These are phyloP conservation scores for Philypnodon macrostomus DNA, from an alignment of 2,797 vertebrate species.

Conservation along the genomic window DNA sequence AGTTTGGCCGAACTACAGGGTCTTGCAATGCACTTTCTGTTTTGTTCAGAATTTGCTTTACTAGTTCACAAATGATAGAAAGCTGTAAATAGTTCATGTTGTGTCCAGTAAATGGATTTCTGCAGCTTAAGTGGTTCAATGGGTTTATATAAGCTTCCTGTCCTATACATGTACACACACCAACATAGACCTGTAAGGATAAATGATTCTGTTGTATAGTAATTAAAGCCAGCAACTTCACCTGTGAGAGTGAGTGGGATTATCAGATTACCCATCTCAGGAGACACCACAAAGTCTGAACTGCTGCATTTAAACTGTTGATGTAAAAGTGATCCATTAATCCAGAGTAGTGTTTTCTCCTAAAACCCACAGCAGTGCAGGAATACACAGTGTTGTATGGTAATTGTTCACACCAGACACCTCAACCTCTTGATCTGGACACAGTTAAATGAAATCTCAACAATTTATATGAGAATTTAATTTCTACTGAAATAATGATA, in stretches of 20 bases:
- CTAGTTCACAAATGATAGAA: too few relatives aligned
- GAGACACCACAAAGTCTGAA: background rate
- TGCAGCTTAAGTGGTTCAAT: background rate
- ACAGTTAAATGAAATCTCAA: too few relatives aligned
- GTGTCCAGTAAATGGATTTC: background rate
- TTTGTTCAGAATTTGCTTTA: too few relatives aligned
- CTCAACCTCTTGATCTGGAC: too few relatives aligned
- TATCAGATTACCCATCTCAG: constrained; percentile 8
- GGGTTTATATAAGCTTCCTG: background rate
- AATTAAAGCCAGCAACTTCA: too few relatives aligned
- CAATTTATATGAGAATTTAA: too few relatives aligned
- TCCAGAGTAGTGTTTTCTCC: constrained; percentile 1
- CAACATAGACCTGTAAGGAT: background rate
- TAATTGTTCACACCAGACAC: background rate
- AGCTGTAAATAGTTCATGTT: background rate
- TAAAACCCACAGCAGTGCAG: background rate
- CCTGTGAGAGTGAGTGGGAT: constrained; percentile 2
- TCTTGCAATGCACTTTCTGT: too few relatives aligned
- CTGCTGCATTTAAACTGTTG: constrained; percentile 7
- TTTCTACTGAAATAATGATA: too few relatives aligned
- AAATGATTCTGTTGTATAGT: too few relatives aligned
- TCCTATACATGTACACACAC: background rate
- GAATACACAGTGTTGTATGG: too few relatives aligned
- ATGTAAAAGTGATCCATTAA: constrained; percentile 7
- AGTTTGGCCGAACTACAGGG: too few relatives aligned